Evolutionary conservation across 2,888 invertebrate genomes (phyloP).

Genomic region (Leptinotarsa juncta): DNA sequence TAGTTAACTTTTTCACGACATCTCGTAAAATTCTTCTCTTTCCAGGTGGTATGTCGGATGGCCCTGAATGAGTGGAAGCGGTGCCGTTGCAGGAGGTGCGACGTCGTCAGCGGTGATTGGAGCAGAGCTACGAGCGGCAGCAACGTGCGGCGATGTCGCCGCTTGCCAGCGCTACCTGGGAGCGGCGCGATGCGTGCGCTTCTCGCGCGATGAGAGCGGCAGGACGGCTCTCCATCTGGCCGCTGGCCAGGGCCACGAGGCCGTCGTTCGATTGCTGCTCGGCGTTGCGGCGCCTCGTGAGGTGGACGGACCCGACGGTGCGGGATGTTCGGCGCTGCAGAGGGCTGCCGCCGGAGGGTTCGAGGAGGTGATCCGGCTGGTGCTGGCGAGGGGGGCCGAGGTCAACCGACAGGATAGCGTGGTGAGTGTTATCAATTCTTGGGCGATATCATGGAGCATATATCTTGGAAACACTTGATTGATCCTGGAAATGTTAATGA

Average conservation of each 20-base stretch:
- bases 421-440: conserved; percentile 65
- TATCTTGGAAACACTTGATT: too few species aligned
- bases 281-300: conserved; percentile 65
- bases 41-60: conserved; percentile 63
- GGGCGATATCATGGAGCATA: too few species aligned
- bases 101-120: conserved; percentile 43
- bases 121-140: conserved; percentile 62
- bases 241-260: conserved; percentile 61
- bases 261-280: conserved; percentile 61
- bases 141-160: conserved; percentile 62
- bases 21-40: conserved; percentile 25
- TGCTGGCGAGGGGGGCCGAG: conserved; percentile 76
- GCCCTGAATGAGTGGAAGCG: conserved; percentile 60
- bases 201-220: conserved; percentile 63
- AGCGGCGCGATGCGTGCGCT: conserved; percentile 60
- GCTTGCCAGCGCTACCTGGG: conserved; percentile 60
- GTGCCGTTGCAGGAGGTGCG: conserved; percentile 46
- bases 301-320: conserved; percentile 68
- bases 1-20: too few species aligned
- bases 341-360: conserved; percentile 87
- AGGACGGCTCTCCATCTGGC: conserved; percentile 64
- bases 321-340: conserved; percentile 81
- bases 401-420: conserved; percentile 82
- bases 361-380: conserved; percentile 77
- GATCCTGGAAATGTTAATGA: too few species aligned